These are phyloP conservation scores for Elgaria multicarinata DNA, from an alignment of 2,113 vertebrate genomes.

Conservation along the genomic window DNA sequence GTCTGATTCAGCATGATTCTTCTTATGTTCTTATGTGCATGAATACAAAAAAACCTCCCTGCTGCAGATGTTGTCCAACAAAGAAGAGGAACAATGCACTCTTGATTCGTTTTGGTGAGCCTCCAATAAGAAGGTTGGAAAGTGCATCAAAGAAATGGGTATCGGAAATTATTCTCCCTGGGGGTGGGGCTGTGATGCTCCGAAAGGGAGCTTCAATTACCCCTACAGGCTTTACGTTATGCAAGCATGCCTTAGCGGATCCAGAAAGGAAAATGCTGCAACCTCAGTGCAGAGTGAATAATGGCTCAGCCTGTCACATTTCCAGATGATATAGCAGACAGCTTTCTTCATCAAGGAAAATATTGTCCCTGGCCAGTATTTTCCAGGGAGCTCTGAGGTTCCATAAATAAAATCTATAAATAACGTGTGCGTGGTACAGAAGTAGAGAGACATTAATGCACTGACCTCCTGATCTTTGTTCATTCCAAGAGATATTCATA, in stretches of 20 bases:
- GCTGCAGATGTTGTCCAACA: not conserved
- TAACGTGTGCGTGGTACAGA: not conserved
- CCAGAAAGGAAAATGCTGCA: constrained; percentile 32
- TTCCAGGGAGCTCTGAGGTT: constrained; percentile 36
- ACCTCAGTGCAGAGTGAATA: constrained; percentile 49
- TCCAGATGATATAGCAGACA: constrained; percentile 47
- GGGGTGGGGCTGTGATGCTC: not conserved
- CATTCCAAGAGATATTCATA: constrained; percentile 32
- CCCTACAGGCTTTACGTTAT: not conserved
- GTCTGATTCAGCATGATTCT: too few species aligned
- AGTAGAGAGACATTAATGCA: constrained; percentile 27
- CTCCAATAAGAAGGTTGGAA: not conserved
- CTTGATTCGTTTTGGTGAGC: not conserved
- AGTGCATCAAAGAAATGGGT: not conserved
- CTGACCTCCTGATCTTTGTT: constrained; percentile 24
- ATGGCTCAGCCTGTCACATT: constrained; percentile 50
- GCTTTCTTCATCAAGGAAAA: constrained; percentile 46
- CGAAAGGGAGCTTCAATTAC: not conserved
- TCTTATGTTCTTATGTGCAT: too few species aligned
- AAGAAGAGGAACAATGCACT: not conserved
- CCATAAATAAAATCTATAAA: constrained; percentile 56
- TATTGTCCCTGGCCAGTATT: constrained; percentile 46
- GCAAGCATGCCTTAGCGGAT: constrained; percentile 35
- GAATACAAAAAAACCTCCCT: too few species aligned
- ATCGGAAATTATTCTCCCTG: not conserved